Conservation (phyloP, 2,888 invertebrate genomes). For the Plebejus argus region DNA sequence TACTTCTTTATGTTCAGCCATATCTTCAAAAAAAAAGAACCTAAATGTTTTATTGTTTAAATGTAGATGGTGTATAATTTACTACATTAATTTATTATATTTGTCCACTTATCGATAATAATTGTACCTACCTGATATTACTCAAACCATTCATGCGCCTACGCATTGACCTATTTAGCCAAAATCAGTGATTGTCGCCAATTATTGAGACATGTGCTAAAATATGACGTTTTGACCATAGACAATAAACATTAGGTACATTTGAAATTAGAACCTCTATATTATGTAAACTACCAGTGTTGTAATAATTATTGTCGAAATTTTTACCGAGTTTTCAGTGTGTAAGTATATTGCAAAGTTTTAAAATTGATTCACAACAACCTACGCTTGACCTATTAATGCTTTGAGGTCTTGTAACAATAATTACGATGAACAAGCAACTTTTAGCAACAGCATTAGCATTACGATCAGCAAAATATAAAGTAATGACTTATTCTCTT, state of each 20-base stretch:
- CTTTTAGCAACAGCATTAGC: not conserved
- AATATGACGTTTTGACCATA: not conserved
- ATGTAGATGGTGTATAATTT: too few relatives aligned
- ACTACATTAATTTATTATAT: too few relatives aligned
- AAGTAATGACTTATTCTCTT: not conserved
- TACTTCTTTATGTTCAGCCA: not conserved
- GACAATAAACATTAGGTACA: not conserved
- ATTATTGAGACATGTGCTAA: not conserved
- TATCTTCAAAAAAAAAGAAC: not conserved
- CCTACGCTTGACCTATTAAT: constrained; percentile 13
- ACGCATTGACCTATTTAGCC: constrained; percentile 16
- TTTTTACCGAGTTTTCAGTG: not conserved
- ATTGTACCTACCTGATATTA: not conserved
- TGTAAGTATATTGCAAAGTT: not conserved
- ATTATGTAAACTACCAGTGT: not conserved
- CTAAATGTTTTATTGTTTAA: too few relatives aligned
- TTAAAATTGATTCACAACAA: not conserved
- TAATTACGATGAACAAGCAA: constrained; percentile 5
- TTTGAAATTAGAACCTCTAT: constrained; percentile 19
- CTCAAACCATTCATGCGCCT: constrained; percentile 14
- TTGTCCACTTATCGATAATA: not conserved
- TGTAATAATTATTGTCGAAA: not conserved
- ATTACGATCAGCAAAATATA: not conserved
- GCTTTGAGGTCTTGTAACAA: not conserved
- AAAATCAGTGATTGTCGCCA: constrained; percentile 2